Conservation (phyloP, 2,797 vertebrate species). For the Eurystomus glaucurus region DNA sequence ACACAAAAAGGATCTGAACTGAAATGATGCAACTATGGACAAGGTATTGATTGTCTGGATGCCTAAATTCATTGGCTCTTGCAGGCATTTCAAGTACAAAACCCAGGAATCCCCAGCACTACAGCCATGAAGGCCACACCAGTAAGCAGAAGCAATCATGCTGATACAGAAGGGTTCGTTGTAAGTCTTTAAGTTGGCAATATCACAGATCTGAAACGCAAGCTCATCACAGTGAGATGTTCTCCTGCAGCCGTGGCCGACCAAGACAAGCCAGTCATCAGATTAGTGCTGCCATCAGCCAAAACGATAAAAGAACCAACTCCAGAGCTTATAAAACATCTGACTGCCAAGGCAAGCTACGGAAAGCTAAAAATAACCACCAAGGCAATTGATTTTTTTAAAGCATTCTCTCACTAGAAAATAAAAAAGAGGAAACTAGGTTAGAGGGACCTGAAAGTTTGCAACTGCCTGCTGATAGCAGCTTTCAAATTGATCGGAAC, state of each 20-base stretch:
- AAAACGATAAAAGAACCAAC: neutral
- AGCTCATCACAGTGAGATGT: neutral
- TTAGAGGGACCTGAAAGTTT: neutral
- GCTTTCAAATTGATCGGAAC: neutral
- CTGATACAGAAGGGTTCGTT: rapidly evolving
- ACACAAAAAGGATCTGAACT: neutral
- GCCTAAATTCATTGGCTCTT: neutral
- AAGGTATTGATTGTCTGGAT: neutral
- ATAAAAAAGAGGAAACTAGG: neutral
- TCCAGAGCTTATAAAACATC: neutral
- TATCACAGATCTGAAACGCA: neutral
- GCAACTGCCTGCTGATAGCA: neutral
- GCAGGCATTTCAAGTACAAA: neutral
- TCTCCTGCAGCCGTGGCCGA: rapidly evolving
- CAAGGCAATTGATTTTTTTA: neutral
- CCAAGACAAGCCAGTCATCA: neutral
- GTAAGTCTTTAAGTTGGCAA: rapidly evolving
- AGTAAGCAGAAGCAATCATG: neutral
- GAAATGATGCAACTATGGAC: rapidly evolving
- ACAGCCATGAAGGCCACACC: rapidly evolving
- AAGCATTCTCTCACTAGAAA: neutral
- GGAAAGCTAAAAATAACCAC: slow-evolving; percentile 13
- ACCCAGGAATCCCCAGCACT: neutral
- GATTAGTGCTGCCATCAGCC: neutral
- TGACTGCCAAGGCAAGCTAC: neutral